These are phyloP conservation scores for Caradrina clavipalpis DNA, from an alignment of 2,888 invertebrate genomes.

Conservation along the genomic window DNA sequence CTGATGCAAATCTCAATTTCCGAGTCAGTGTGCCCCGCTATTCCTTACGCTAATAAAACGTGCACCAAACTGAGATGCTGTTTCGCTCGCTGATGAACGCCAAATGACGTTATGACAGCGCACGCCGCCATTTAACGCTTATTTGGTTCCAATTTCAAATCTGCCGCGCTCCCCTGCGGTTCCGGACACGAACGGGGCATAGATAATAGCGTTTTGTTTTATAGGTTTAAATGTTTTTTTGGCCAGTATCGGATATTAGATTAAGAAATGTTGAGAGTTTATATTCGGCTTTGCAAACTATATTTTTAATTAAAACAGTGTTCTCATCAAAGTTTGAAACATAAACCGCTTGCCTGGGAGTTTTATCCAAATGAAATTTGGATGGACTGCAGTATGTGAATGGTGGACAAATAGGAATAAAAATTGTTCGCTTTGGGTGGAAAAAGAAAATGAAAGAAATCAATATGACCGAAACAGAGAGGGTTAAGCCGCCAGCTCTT, in stretches of 20 bases:
- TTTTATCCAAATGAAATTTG: slow-evolving; percentile 84
- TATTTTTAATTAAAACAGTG: slow-evolving; percentile 75
- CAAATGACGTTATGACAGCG: slow-evolving; percentile 90
- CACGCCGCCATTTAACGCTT: slow-evolving; percentile 93
- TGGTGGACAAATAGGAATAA: slow-evolving; percentile 80
- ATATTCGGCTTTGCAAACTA: slow-evolving; percentile 44
- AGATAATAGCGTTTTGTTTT: slow-evolving; percentile 88
- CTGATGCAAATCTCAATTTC: slow-evolving; percentile 90
- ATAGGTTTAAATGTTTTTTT: slow-evolving; percentile 63
- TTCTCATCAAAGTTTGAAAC: slow-evolving; percentile 73
- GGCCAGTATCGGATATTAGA: slow-evolving; percentile 56
- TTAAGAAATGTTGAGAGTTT: slow-evolving; percentile 47
- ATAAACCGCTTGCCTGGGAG: slow-evolving; percentile 76
- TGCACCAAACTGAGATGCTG: slow-evolving; percentile 90
- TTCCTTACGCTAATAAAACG: slow-evolving; percentile 91
- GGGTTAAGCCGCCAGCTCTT: slow-evolving; percentile 67
- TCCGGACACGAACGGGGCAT: slow-evolving; percentile 86
- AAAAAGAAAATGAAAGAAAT: slow-evolving; percentile 85
- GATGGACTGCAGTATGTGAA: slow-evolving; percentile 77
- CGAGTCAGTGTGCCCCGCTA: slow-evolving; percentile 88
- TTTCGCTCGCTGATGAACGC: slow-evolving; percentile 90
- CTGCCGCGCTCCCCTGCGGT: slow-evolving; percentile 88
- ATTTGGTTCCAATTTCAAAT: slow-evolving; percentile 92
- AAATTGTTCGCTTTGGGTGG: slow-evolving; percentile 77
- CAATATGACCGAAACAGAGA: slow-evolving; percentile 80